Evolutionary conservation across 2,113 vertebrate genomes (phyloP), one percentile per base, ranked within the genome.

Genomic region (Gobius niger): DNA sequence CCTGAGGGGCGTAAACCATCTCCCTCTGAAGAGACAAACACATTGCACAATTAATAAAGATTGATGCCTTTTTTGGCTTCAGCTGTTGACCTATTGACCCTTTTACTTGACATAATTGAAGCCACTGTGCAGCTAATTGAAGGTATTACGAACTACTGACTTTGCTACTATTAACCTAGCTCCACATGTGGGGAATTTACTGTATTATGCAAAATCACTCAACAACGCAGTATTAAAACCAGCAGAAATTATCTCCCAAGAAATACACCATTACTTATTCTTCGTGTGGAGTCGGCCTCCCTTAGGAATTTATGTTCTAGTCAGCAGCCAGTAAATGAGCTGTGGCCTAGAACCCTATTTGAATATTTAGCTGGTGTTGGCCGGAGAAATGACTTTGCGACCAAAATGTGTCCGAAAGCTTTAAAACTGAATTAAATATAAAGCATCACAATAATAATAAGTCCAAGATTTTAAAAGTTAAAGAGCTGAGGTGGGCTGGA

Each of bases 1-100:
- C 98, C 79, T 97, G 92, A 40, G 97, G 97, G 0, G 96, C 92
- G 46, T 98, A 98, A 16, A 96, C 96, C 95, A 99, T 96, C 82
- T 99, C 98, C 70, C 98, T 93, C 97, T 98, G 13, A 63, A 54
- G 0, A 41, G 7, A 77, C 0, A 61, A 47, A 42, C 49, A 12
- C 57, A 63, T n/a, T 54, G 13, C 5, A 12, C 5, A 49, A 5
- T 12, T 0, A 16, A 16, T 34, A 34, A 34, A 34, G 24, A 24
- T 24, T 1, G 1, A 24, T 24, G 24, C 24, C 24, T 24, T 24
- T 24, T 24, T 34, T 34, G 24, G 24, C 24, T 4, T 34, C 24
- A 0, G 24, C 24, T 34, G 24, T 24, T 24, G 3, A 24, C 24
- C 24, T 34, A 34, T 34, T 3, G 3, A 34, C 24, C 24, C 5